A percentile compares a stretch with the other conserved stretches of the same genome.
Evolutionary conservation across 2,113 vertebrate genomes (phyloP).

Genomic region (Lepidothrix coronata): DNA sequence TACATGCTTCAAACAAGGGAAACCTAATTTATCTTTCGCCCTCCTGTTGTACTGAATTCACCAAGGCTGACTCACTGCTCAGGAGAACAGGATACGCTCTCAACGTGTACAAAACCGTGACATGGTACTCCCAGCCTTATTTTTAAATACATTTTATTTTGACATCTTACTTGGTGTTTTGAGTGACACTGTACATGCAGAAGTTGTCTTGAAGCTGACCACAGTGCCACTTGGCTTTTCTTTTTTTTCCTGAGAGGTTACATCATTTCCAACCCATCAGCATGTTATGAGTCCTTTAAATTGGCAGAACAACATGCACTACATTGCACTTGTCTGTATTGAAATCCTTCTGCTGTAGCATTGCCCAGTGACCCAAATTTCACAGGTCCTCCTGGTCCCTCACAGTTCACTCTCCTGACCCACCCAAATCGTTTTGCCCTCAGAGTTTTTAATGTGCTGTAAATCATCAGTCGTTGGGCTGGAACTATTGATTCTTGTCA

Average conservation of each 20-base stretch:
- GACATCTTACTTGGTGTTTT: conserved; percentile 16
- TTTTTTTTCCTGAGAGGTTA: conserved; percentile 34
- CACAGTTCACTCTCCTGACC: neutral
- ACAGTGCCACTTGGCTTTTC: neutral
- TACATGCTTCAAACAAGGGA: neutral
- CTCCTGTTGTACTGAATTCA: neutral
- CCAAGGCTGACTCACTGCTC: neutral
- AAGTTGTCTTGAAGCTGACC: conserved; percentile 26
- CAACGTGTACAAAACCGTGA: neutral
- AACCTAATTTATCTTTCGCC: conserved; percentile 15
- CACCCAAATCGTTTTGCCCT: neutral
- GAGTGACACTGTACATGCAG: conserved; percentile 9
- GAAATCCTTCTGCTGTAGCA: neutral
- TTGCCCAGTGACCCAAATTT: conserved; percentile 27
- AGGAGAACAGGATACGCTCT: neutral
- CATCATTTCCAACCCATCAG: conserved; percentile 1
- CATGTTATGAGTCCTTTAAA: neutral
- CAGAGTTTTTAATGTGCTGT: neutral
- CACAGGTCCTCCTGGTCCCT: neutral
- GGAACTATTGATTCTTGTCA: neutral
- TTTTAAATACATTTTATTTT: neutral
- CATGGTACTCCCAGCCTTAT: neutral
- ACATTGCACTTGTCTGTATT: neutral
- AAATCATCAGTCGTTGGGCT: neutral
- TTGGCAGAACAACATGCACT: neutral